These are phyloP conservation scores for Octopus sinensis DNA, from an alignment of 1,140 invertebrate species.

Conservation along the genomic window DNA sequence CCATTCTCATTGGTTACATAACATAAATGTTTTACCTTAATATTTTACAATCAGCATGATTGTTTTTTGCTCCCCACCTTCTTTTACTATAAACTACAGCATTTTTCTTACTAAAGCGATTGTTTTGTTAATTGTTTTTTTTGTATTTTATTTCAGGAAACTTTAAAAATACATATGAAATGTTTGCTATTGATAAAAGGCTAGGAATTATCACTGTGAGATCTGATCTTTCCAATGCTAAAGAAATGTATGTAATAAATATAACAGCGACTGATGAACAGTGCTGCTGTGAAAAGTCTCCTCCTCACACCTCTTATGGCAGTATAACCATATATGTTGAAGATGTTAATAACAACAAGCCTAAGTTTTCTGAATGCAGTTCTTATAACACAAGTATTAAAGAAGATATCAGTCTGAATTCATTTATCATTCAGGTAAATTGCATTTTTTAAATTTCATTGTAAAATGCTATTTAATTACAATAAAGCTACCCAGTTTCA, in stretches of 20 bases:
- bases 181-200: too few relatives aligned
- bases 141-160: too few relatives aligned
- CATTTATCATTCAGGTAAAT: constrained; percentile 8
- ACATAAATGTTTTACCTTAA: too few relatives aligned
- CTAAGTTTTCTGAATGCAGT: constrained; percentile 38
- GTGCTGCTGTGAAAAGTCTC: constrained; percentile 37
- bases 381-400: constrained; percentile 32
- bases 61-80: too few relatives aligned
- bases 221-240: too few relatives aligned
- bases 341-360: constrained; percentile 46
- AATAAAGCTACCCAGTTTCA: constrained; percentile 18
- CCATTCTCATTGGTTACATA: too few relatives aligned
- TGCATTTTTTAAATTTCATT: not conserved
- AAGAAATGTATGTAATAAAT: constrained; percentile 21
- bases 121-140: too few relatives aligned
- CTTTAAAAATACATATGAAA: too few relatives aligned
- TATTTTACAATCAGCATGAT: too few relatives aligned
- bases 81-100: too few relatives aligned
- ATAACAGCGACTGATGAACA: constrained; percentile 48
- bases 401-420: constrained; percentile 26
- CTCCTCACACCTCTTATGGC: constrained; percentile 27
- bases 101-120: too few relatives aligned
- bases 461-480: not conserved
- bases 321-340: constrained; percentile 28
- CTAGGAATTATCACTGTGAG: too few relatives aligned